Percentiles rank a stretch among this genome's conserved stretches.
phyloP scores from a whole-genome alignment of 2,113 vertebrate genomes.

The Entelurus aequoreus region DNA sequence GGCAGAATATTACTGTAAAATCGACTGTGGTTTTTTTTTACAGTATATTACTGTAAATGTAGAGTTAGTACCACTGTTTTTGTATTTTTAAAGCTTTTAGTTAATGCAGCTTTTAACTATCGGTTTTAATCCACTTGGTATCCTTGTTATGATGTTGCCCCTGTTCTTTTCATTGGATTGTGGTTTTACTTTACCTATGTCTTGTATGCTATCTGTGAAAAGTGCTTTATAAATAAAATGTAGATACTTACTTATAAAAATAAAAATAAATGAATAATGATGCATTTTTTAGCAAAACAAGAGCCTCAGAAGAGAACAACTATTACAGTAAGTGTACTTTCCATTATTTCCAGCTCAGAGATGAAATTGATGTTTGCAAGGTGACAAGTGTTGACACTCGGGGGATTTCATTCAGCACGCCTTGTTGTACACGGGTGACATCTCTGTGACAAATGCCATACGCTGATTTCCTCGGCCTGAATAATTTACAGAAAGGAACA shows the following conservation, averaged over 20 bases:
- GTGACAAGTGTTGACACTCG: conserved; percentile 45
- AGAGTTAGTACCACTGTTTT: no score
- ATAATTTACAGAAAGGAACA: conserved; percentile 38
- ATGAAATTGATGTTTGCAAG: conserved; percentile 45
- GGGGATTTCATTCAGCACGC: conserved; percentile 22
- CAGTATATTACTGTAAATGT: no score
- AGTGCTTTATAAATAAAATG: no score
- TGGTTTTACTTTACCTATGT: no score
- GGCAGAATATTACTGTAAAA: no score
- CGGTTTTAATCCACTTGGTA: no score
- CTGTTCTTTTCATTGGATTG: no score
- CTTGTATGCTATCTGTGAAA: no score
- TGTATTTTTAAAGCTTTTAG: no score
- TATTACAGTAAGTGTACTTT: conserved; percentile 1
- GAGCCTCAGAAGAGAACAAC: conserved; percentile 16
- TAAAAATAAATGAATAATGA: conserved; percentile 22
- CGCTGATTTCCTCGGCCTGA: conserved; percentile 38
- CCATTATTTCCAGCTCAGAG: conserved; percentile 18
- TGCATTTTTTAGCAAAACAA: conserved; percentile 41
- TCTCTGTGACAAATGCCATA: conserved; percentile 46
- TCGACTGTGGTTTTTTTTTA: no score
- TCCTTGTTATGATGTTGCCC: no score
- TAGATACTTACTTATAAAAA: neutral
- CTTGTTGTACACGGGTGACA: conserved; percentile 45
- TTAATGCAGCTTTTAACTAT: no score